Evolutionary conservation across 2,888 invertebrate species (phyloP), one percentile per base, ranked within the genome.

Genomic region (Drosophila peninsularis): DNA sequence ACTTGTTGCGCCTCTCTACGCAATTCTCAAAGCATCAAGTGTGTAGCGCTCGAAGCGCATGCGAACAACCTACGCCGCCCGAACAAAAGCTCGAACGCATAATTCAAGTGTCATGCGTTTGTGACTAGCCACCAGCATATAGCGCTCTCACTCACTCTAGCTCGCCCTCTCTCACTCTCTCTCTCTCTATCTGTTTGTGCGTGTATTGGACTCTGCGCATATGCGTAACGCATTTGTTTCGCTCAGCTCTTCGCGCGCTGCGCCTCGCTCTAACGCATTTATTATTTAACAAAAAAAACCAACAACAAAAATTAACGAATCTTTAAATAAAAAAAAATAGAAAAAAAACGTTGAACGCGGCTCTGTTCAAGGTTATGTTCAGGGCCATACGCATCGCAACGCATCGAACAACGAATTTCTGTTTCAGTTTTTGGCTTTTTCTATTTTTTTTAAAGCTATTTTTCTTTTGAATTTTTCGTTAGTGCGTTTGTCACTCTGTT

Each of bases 331-430:
- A 81, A 90, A 80, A 82, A 71, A 64, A 62, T 68, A 61, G 70
- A 60, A 71, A 74, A 60, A 52, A 37, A 62, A 79, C 62, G 34
- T 50, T 53, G 63, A 72, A 68, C 82, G 68, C 80, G 54, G 69
- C 86, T 80, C 80, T 37, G 71, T 88, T 90, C 91, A 90, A 91
- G 91, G 91, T 90, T 90, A 90, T 86, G 91, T 90, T 90, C 90
- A 91, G 82, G 90, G 90, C 89, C 87, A 78, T 70, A 87, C 90
- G 84, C 89, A 88, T 77, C 88, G 80, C 86, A 79, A 82, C 77
- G 82, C 50, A 50, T 50, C 36, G 50, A 32, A 74, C 82, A 82
- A 80, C 69, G 62, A 75, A 79, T 71, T 75, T 75, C 41, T 56
- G 62, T 71, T 71, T 74, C 57, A 71, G 57, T 61, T 62, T 75